Evolutionary conservation across 2,888 invertebrate genomes (phyloP).

Genomic region (Sinopyrophorus schimmeli): DNA sequence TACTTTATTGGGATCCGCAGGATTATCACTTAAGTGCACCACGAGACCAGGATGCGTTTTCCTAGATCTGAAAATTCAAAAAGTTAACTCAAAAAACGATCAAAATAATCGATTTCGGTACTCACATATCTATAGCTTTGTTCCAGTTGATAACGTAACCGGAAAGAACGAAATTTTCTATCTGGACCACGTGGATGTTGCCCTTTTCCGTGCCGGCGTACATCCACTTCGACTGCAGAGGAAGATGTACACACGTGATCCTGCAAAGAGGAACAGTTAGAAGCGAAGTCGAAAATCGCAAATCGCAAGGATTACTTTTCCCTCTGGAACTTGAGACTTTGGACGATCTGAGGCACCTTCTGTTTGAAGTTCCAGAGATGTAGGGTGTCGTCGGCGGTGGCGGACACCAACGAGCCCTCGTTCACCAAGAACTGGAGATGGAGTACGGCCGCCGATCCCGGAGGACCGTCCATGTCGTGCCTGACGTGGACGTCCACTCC

Average conservation of each 20-base stretch:
- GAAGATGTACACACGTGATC: slow-evolving; percentile 92
- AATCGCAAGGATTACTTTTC: slow-evolving; percentile 76
- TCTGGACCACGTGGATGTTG: slow-evolving; percentile 96
- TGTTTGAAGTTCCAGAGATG: slow-evolving; percentile 98
- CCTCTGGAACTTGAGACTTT: slow-evolving; percentile 95
- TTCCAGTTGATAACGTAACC: slow-evolving; percentile 99
- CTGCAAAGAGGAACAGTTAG: slow-evolving; percentile 61
- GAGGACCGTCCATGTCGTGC: slow-evolving; percentile 68
- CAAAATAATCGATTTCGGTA: no score
- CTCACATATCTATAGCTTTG: slow-evolving; percentile 99
- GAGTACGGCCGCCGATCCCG: slow-evolving; percentile 72
- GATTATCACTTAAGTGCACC: slow-evolving; percentile 95
- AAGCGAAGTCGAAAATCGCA: no score
- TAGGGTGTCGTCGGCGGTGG: slow-evolving; percentile 93
- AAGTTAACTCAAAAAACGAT: slow-evolving; percentile 29
- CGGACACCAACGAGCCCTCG: slow-evolving; percentile 94
- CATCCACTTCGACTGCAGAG: slow-evolving; percentile 97
- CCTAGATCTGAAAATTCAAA: slow-evolving; percentile 79
- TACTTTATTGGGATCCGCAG: slow-evolving; percentile 95
- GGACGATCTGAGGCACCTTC: slow-evolving; percentile 92
- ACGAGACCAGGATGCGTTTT: slow-evolving; percentile 97
- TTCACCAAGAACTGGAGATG: slow-evolving; percentile 95
- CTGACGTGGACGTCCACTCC: slow-evolving; percentile 95
- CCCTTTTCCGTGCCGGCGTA: slow-evolving; percentile 98
- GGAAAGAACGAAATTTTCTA: slow-evolving; percentile 93